These are phyloP conservation scores for Apamea epomidion DNA, from an alignment of 2,888 invertebrate species.

Conservation along the genomic window DNA sequence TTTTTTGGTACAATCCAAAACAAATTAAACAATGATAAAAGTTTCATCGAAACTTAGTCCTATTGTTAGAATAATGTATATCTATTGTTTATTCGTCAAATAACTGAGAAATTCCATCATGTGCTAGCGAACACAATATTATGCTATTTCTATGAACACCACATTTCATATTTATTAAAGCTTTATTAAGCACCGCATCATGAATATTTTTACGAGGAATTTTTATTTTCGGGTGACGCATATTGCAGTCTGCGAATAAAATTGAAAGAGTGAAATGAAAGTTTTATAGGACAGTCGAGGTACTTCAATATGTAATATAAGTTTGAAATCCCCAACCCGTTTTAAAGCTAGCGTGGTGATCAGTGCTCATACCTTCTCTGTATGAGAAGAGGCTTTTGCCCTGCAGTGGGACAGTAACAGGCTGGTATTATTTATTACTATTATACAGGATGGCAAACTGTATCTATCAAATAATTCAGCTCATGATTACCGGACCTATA, in stretches of 20 bases:
- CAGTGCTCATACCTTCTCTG: background rate
- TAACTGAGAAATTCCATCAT: background rate
- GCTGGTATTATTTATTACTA: background rate
- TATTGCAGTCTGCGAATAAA: constrained; percentile 2
- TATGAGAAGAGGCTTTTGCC: background rate
- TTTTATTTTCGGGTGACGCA: background rate
- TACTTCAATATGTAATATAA: background rate
- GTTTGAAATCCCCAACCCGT: background rate
- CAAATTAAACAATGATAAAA: background rate
- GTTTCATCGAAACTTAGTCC: background rate
- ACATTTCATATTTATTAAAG: constrained; percentile 16
- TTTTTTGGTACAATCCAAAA: too few relatives aligned
- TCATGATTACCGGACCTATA: too few relatives aligned
- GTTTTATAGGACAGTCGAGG: background rate
- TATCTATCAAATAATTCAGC: too few relatives aligned
- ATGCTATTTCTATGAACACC: background rate
- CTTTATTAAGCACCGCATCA: background rate
- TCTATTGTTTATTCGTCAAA: background rate
- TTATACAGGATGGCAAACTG: too few relatives aligned
- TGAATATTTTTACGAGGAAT: background rate
- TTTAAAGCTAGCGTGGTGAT: background rate
- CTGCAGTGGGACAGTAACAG: background rate
- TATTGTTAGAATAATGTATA: background rate
- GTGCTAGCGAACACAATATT: background rate
- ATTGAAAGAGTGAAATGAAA: background rate